Percentiles rank a stretch among this genome's conserved stretches.
These are phyloP conservation scores for Chionis minor DNA, from an alignment of 2,113 vertebrate genomes.

Conservation along the genomic window DNA sequence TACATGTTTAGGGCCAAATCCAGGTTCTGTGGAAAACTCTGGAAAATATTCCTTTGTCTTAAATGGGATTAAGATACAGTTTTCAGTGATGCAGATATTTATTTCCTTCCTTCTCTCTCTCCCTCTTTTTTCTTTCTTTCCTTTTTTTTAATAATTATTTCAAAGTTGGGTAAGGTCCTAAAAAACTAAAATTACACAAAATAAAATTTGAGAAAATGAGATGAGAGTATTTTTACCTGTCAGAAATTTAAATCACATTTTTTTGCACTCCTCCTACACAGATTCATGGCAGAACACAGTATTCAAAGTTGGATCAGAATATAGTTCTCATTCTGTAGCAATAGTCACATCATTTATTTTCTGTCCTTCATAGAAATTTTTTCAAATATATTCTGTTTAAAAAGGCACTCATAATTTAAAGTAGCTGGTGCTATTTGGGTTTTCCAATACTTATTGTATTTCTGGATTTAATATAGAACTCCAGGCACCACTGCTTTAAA, in stretches of 20 bases:
- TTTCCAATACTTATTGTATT: not conserved
- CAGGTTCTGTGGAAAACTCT: not conserved
- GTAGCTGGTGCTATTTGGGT: not conserved
- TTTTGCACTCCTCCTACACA: not conserved
- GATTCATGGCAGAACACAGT: not conserved
- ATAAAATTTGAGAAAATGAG: not conserved
- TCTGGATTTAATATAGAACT: not conserved
- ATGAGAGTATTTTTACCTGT: not conserved
- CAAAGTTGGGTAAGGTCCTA: not conserved
- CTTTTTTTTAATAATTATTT: not conserved
- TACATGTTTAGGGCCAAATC: not conserved
- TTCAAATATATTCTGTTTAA: not conserved
- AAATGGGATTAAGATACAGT: not conserved
- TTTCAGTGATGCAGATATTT: not conserved
- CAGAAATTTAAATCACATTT: not conserved
- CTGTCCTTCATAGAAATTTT: not conserved
- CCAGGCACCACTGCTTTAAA: not conserved
- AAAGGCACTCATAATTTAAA: not conserved
- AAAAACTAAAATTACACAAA: not conserved
- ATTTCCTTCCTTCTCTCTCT: not conserved
- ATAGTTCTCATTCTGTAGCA: not conserved
- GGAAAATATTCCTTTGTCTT: not conserved
- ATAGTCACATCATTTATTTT: not conserved
- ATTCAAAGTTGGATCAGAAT: not conserved
- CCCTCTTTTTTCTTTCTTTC: not conserved